Evolutionary conservation across 2,113 vertebrate genomes (phyloP), one percentile per base, ranked within the genome.

Genomic region (Corydoras sp.): DNA sequence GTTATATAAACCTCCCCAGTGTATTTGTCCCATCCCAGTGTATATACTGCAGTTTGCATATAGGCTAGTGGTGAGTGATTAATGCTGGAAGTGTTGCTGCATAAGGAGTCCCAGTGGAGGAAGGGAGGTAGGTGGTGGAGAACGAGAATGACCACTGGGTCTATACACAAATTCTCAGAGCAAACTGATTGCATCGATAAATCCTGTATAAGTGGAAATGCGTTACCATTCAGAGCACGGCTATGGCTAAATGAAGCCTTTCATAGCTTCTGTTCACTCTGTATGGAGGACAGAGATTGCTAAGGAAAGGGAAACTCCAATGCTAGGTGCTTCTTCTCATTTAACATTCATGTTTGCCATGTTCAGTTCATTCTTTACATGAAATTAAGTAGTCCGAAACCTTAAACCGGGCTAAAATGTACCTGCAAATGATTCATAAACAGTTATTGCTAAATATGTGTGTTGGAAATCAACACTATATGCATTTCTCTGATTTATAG

Each of bases 401-500:
- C 32, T 35, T 35, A 35, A 35, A 35, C 32, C 6, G 32, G 32
- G 32, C 32, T 35, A 3, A 35, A 35, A 35, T 35, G 32, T 35
- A 35, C 32, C 32, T 35, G 32, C 32, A 35, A 6, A 35, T 35
- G 32, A 6, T 4, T 35, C 32, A 35, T 6, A 35, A 6, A 6
- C 32, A 35, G 32, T 35, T 35, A 35, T 35, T 4, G 32, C 32
- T 35, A 35, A 3, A 35, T 35, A 35, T 35, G 32, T 35, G 3
- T 35, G 32, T 4, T 35, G 32, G 32, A 35, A 35, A 35, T 35
- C 32, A 35, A 35, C 32, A 35, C 6, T 35, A 35, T 35, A 35
- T 35, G 32, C 55, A 4, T 79, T 81, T 81, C 85, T 88, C 76
- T 83, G 0, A 1, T 10, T 82, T 88, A 32, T 85, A 99, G 97